Evolutionary conservation across 2,797 vertebrate species (phyloP), one percentile per base, ranked within the genome.

Genomic region (Aphelocoma californica): DNA sequence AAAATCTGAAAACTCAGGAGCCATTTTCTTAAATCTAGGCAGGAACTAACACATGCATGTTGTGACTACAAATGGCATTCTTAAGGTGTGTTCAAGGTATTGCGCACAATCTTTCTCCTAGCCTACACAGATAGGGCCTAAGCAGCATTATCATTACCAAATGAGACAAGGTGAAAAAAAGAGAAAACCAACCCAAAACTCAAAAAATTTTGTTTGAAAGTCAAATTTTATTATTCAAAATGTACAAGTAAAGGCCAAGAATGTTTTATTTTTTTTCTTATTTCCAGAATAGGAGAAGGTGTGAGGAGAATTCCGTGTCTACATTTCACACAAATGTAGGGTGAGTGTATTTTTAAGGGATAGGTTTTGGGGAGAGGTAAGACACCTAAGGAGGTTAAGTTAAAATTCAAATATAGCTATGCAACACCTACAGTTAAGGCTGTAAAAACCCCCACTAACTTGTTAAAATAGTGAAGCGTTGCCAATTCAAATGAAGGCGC

Each of bases 171-270:
- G 44, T 42, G 29, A 44, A 80, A 87, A 36, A 34, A 70, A 48
- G 32, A 91, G 64, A 88, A 71, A 85, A 69, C 11, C 57, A 87
- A 91, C 10, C 58, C 61, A 66, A 81, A 93, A 81, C 69, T 91
- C 75, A 88, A 93, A 93, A 81, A 78, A 6, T 4, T 42, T 88
- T 38, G 48, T 75, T 86, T 65, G 7, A 79, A 94, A 90, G 18
- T 62, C 16, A 88, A 61, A 25, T 84, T 96, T 96, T 95, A 96
- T 95, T 96, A 92, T 86, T 81, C 72, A 91, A 92, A 90, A 54
- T 1, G 14, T 88, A 92, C 81, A 77, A 83, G 18, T 36, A 75
- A 86, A 81, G 34, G 28, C 15, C 47, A 75, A 32, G 9, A 15
- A 45, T 61, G 9, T 61, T 90, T 93, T 77, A 72, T 78, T 60